Evolutionary conservation across 2,888 invertebrate genomes (phyloP).

Genomic region (Ephialtes manifestator): DNA sequence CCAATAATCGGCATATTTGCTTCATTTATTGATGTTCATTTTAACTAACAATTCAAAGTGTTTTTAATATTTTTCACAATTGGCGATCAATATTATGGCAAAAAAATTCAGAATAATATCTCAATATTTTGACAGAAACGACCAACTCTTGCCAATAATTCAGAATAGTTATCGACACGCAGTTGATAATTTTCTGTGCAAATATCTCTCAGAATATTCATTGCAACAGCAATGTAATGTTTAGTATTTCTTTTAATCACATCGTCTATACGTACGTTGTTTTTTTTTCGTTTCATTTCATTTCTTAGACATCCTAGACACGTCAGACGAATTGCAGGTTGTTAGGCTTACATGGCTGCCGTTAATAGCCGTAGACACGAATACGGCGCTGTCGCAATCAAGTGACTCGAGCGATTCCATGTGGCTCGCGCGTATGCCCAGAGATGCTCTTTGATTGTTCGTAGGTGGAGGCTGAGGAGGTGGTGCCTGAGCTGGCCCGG

Average conservation of each 20-base stretch:
- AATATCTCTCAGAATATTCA: not conserved
- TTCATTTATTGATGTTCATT: not conserved
- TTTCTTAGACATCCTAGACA: conserved; percentile 14
- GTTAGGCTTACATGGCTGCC: conserved; percentile 42
- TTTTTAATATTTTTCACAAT: not conserved
- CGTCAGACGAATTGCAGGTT: conserved; percentile 39
- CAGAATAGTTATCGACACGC: not conserved
- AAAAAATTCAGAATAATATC: not conserved
- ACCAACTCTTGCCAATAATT: not conserved
- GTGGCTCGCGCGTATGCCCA: not conserved
- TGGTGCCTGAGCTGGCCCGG: conserved; percentile 49
- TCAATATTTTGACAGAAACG: not conserved
- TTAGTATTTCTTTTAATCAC: not conserved
- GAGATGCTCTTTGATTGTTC: conserved; percentile 68
- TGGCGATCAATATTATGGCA: not conserved
- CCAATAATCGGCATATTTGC: not conserved
- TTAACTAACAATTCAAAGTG: not conserved
- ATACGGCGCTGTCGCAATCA: conserved; percentile 65
- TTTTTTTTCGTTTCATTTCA: not conserved
- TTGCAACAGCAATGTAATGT: not conserved
- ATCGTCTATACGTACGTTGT: not conserved
- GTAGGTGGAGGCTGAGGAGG: conserved; percentile 66
- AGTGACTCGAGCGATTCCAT: conserved; percentile 61
- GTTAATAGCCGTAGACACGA: conserved; percentile 55
- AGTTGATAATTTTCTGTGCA: not conserved